Evolutionary conservation across 2,888 invertebrate species (phyloP).

Genomic region (Leptarthrus brevirostris): DNA sequence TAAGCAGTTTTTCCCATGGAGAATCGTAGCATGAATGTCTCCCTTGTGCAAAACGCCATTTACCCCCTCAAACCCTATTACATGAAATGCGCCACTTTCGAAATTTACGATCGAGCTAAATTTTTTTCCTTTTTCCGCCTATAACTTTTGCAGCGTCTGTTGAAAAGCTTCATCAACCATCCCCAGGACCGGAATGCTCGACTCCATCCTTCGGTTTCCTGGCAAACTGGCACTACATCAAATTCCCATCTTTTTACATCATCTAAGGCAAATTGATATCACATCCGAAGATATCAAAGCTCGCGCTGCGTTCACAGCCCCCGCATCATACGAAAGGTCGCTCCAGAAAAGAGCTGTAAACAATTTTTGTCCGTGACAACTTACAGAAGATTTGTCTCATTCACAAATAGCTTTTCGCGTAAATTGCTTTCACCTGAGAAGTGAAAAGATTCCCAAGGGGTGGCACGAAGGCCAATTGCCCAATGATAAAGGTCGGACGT

Average conservation of each 20-base stretch:
- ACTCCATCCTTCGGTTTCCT: not conserved
- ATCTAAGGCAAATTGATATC: conserved; percentile 23
- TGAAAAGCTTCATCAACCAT: conserved; percentile 8
- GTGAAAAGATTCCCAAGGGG: not conserved
- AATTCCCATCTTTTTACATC: conserved; percentile 33
- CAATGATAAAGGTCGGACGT: conserved; percentile 4
- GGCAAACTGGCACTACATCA: conserved; percentile 33
- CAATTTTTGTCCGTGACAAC: conserved; percentile 15
- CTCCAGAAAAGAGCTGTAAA: not conserved
- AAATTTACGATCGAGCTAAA: conserved; percentile 2
- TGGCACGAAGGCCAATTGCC: not conserved
- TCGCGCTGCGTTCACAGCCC: not conserved
- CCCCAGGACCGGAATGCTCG: conserved; percentile 8
- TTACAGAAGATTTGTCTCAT: conserved; percentile 22
- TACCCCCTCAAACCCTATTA: conserved; percentile 16
- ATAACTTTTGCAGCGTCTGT: not conserved
- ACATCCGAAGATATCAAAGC: conserved; percentile 7
- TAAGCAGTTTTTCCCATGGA: not conserved
- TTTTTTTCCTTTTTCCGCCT: not conserved
- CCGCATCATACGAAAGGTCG: too few species aligned
- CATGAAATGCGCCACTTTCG: not conserved
- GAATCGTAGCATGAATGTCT: not conserved
- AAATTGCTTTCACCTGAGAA: conserved; percentile 18
- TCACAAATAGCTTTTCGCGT: conserved; percentile 7
- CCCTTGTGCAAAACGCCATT: conserved; percentile 15